These are phyloP conservation scores for Gavialis gangeticus DNA, from an alignment of 2,113 vertebrate genomes.

Conservation along the genomic window DNA sequence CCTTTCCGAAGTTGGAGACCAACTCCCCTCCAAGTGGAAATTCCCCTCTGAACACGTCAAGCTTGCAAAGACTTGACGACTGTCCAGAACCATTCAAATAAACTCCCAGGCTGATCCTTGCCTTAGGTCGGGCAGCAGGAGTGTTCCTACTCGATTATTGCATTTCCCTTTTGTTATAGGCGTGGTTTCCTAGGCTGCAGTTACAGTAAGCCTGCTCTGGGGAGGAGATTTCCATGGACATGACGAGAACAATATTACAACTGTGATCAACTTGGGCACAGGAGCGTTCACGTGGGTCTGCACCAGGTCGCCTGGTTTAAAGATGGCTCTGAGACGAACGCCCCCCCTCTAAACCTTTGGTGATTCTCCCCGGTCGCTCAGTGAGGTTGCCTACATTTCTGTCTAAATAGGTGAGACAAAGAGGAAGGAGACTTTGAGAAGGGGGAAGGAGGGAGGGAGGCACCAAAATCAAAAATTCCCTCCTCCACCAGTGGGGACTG, in stretches of 20 bases:
- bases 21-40: not conserved
- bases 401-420: no score
- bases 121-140: not conserved
- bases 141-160: not conserved
- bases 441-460: accelerated
- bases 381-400: no score
- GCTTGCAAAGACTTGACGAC: accelerated
- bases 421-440: accelerated
- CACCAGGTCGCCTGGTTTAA: accelerated
- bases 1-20: not conserved
- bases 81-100: not conserved
- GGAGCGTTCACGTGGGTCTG: not conserved
- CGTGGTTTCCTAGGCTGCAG: not conserved
- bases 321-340: not conserved
- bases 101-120: not conserved
- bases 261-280: not conserved
- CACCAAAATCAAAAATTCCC: not conserved
- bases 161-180: not conserved
- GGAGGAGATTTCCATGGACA: not conserved
- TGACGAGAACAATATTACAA: accelerated
- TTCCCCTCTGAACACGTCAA: not conserved
- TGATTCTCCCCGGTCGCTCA: not conserved
- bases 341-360: not conserved
- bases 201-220: not conserved
- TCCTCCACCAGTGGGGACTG: not conserved